Evolutionary conservation across 2,888 invertebrate genomes (phyloP), one percentile per base, ranked within the genome.

Genomic region (Scelioninae gen. 1): DNA sequence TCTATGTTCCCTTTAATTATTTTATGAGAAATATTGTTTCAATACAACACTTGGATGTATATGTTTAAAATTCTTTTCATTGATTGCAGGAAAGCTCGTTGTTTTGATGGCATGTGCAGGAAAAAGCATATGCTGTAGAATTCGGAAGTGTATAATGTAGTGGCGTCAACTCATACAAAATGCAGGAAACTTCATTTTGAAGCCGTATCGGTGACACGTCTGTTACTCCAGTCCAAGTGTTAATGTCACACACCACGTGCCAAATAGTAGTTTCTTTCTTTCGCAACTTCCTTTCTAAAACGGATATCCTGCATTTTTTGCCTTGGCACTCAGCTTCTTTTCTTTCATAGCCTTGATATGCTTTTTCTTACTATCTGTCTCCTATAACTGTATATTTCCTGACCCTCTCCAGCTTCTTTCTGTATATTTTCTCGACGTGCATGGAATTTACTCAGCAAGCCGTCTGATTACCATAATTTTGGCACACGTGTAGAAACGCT

Each of bases 311-410:
- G 51, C 47, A 68, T 51, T 65, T 72, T 80, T 84, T 79, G 40
- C 53, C 68, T 75, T 55, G 47, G 74, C 79, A 68, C 65, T 75
- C 74, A 77, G 49, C 62, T 76, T 68, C 69, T 78, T 81, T 72
- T 76, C 78, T 82, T 56, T 47, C 55, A 58, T 58, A 65, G 13
- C 13, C 40, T 47, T 65, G 75, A 66, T 45, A 58, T 55, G 62
- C 63, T 80, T 51, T 74, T 58, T 45, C 47, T 76, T 62, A 62
- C 66, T 62, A 78, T 82, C 68, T 72, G 69, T 62, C 68, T 69
- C 66, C 83, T 76, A 83, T 83, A 83, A 83, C 71, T 83, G 71
- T 76, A 75, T 62, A 78, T 83, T 79, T 83, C 72, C 80, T 66
- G 79, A 77, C 62, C 80, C 63, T 80, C 45, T 63, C 53, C 45